A percentile compares a stretch with the other conserved stretches of the same genome.
Conservation (phyloP, 1,140 invertebrate species). For the Achatina immaculata region DNA sequence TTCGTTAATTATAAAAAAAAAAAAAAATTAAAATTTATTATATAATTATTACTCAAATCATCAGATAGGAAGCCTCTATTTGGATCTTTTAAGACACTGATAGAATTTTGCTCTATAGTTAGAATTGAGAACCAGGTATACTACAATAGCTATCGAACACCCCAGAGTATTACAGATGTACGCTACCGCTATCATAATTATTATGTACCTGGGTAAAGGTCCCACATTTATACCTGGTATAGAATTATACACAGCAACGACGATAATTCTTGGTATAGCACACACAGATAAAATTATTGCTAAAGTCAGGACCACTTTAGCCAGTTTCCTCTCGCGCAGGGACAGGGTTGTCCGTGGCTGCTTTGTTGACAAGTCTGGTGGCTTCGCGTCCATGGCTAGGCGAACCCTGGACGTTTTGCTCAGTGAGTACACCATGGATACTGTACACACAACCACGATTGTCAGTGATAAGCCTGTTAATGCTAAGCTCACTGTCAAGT, state of each 20-base stretch:
- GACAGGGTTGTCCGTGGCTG: neutral
- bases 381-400: neutral
- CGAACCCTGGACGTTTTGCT: neutral
- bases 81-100: neutral
- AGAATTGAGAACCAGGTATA: slow-evolving; percentile 9
- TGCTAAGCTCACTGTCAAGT: neutral
- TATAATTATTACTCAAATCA: too few relatives aligned
- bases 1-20: too few relatives aligned
- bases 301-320: neutral
- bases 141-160: neutral
- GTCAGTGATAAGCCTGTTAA: neutral
- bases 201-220: too few relatives aligned
- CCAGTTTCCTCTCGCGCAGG: neutral
- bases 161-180: neutral
- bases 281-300: neutral
- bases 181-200: neutral
- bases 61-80: too few relatives aligned
- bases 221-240: neutral
- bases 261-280: neutral
- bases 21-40: too few relatives aligned
- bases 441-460: neutral
- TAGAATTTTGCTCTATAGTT: neutral
- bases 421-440: neutral
- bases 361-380: neutral
- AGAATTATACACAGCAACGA: neutral